These are phyloP conservation scores for Puntigrus tetrazona DNA, from an alignment of 2,113 vertebrate species.

Conservation along the genomic window DNA sequence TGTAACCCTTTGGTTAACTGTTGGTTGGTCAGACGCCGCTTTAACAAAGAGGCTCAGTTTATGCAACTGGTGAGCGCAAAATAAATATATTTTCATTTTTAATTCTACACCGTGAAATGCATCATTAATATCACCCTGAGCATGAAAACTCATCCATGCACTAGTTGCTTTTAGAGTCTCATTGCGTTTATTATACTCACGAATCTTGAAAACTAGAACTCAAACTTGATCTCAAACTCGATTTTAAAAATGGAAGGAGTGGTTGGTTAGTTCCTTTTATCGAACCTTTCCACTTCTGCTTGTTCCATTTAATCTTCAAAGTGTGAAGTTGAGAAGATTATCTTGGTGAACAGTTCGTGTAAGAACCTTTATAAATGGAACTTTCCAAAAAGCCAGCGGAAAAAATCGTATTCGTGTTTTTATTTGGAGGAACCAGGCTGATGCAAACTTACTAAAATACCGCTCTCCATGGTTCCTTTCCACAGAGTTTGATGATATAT, in stretches of 20 bases:
- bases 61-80: not conserved
- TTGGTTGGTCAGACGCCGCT: no score
- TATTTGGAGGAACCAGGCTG: not conserved
- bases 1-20: no score
- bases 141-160: not conserved
- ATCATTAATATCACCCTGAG: not conserved
- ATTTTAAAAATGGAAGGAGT: not conserved
- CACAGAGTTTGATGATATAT: not conserved
- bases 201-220: not conserved
- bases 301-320: not conserved
- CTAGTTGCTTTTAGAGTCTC: not conserved
- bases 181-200: not conserved
- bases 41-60: no score
- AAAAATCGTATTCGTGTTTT: not conserved
- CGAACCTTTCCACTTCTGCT: not conserved
- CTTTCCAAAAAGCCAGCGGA: not conserved
- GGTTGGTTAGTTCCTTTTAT: not conserved
- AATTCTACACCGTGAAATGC: not conserved
- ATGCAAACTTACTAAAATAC: no score
- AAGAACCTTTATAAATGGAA: not conserved
- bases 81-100: not conserved
- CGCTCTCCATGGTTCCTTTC: not conserved
- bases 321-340: not conserved
- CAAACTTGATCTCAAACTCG: no score
- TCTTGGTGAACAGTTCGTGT: not conserved